Conservation (phyloP, 2,888 invertebrate species). For the Diarsia brunnea region DNA sequence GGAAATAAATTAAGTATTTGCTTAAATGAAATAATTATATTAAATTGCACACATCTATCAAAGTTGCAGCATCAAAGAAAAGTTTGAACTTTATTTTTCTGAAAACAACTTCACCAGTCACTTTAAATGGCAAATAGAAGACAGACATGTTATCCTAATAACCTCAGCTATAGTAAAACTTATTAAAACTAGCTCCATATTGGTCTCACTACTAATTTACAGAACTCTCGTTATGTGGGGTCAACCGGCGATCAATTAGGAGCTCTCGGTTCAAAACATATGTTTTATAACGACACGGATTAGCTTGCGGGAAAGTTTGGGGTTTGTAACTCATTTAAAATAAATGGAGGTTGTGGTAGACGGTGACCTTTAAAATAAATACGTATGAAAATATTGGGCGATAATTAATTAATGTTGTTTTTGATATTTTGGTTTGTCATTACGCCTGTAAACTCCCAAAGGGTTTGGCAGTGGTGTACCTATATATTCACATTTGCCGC, state of each 20-base stretch:
- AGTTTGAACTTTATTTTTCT: not conserved
- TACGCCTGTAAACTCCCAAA: not conserved
- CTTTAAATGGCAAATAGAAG: too few relatives aligned
- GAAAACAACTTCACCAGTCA: too few relatives aligned
- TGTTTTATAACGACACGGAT: slow-evolving; percentile 18
- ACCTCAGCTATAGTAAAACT: slow-evolving; percentile 14
- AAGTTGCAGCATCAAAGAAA: not conserved
- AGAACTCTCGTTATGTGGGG: slow-evolving; percentile 34
- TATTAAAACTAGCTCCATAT: slow-evolving; percentile 17
- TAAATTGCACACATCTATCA: not conserved
- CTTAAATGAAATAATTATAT: not conserved
- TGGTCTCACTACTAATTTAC: slow-evolving; percentile 2
- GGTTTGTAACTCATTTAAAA: not conserved
- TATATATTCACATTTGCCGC: too few relatives aligned
- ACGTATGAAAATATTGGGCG: not conserved
- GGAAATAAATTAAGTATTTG: not conserved
- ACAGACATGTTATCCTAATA: not conserved
- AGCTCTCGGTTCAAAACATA: slow-evolving; percentile 23
- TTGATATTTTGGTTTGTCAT: not conserved
- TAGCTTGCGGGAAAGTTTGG: not conserved
- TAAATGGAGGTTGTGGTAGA: not conserved
- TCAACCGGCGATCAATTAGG: slow-evolving; percentile 28
- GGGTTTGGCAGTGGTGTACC: not conserved
- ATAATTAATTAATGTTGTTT: not conserved
- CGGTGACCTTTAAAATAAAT: not conserved